Evolutionary conservation across 2,797 vertebrate genomes (phyloP).

Genomic region (Acanthornis magna): DNA sequence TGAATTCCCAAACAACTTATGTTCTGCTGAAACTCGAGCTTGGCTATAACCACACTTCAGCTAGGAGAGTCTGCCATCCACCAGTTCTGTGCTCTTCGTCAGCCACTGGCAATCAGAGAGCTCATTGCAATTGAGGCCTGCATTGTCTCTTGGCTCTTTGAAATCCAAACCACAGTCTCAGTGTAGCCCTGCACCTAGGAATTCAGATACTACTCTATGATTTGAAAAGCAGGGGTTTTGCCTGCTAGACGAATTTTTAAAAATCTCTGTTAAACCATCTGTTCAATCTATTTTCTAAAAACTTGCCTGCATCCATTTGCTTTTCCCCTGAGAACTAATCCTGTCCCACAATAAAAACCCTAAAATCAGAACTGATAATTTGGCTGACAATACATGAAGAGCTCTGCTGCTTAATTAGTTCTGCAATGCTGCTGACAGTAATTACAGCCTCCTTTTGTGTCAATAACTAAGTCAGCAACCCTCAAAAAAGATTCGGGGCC

Average conservation of each 20-base stretch:
- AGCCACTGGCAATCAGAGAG: neutral
- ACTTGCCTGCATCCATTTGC: neutral
- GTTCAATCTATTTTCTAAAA: neutral
- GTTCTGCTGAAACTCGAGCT: neutral
- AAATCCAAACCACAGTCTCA: neutral
- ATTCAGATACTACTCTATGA: neutral
- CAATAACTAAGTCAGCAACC: conserved; percentile 26
- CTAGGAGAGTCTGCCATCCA: neutral
- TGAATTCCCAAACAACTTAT: neutral
- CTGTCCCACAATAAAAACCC: neutral
- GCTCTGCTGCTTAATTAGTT: conserved; percentile 24
- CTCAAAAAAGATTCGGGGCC: neutral
- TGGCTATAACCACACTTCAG: neutral
- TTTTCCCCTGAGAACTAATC: neutral
- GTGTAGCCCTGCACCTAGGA: neutral
- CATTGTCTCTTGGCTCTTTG: neutral
- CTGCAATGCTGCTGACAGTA: conserved; percentile 39
- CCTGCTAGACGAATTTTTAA: neutral
- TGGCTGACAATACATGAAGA: conserved; percentile 9
- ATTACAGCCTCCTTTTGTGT: conserved; percentile 32
- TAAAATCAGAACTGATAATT: conserved; percentile 34
- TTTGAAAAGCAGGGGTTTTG: neutral
- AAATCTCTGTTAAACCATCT: neutral
- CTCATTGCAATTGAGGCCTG: neutral
- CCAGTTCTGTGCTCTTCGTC: neutral